Conservation (phyloP, 2,113 vertebrate species). For the Ceuthmochares aereus region DNA sequence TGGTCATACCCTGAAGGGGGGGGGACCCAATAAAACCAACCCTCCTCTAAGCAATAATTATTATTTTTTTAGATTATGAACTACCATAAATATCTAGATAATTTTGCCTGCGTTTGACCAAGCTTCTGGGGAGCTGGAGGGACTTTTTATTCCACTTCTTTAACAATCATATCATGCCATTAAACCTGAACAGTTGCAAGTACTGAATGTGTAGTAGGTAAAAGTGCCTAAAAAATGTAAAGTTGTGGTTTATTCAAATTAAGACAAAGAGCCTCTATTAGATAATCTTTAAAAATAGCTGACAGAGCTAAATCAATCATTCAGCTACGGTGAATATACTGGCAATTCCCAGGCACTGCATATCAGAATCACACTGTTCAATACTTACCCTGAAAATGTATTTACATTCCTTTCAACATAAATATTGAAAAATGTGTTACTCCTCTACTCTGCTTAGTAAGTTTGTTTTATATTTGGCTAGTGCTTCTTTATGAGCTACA, state of each 20-base stretch:
- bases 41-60: background rate
- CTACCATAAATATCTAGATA: background rate
- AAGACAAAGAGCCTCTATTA: background rate
- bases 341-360: background rate
- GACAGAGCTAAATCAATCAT: background rate
- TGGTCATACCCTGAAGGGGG: background rate
- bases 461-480: background rate
- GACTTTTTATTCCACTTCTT: background rate
- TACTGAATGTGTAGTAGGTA: background rate
- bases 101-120: background rate
- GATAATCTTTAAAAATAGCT: background rate
- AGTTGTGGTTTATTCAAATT: background rate
- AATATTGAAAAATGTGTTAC: background rate
- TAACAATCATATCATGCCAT: background rate
- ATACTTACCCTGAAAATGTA: background rate
- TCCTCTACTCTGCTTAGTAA: background rate
- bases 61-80: background rate
- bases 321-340: background rate
- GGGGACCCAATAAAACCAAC: rapidly evolving
- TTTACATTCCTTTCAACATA: background rate
- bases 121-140: background rate
- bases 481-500: background rate
- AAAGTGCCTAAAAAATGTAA: background rate
- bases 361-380: background rate
- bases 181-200: background rate